Evolutionary conservation across 2,113 vertebrate species (phyloP).

Genomic region (Bufo gargarizans): DNA sequence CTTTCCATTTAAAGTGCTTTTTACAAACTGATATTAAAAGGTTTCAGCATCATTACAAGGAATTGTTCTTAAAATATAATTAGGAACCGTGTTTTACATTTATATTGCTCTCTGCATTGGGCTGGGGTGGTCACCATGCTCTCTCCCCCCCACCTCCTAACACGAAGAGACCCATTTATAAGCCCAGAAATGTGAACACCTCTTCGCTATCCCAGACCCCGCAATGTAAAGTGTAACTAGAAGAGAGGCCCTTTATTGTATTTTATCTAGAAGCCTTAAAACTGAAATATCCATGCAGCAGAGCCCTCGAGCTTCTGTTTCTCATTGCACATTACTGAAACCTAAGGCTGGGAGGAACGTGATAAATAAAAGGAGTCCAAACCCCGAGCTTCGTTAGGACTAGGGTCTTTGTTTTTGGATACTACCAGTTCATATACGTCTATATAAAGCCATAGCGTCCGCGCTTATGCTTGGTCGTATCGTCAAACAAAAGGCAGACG

Average conservation of each 20-base stretch:
- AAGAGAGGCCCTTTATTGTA: not conserved
- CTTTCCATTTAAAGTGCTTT: constrained; percentile 49
- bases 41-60: not conserved
- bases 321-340: constrained; percentile 46
- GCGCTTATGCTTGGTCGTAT: not conserved
- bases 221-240: not conserved
- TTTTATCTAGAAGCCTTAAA: not conserved
- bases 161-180: not conserved
- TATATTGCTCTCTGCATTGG: not conserved
- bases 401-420: constrained; percentile 33
- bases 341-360: constrained; percentile 7
- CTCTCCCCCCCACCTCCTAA: not conserved
- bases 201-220: not conserved
- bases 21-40: constrained; percentile 26
- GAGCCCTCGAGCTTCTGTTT: not conserved
- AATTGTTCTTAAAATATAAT: not conserved
- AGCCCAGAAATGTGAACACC: not conserved
- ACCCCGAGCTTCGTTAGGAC: constrained; percentile 30
- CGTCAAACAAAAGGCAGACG: not conserved
- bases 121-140: not conserved
- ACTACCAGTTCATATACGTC: not conserved
- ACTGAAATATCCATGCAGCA: not conserved
- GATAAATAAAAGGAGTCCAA: not conserved
- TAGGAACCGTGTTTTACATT: not conserved
- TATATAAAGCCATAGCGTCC: not conserved